These are phyloP conservation scores for Ornithoptera priamus DNA, from an alignment of 2,888 invertebrate genomes.

Conservation along the genomic window DNA sequence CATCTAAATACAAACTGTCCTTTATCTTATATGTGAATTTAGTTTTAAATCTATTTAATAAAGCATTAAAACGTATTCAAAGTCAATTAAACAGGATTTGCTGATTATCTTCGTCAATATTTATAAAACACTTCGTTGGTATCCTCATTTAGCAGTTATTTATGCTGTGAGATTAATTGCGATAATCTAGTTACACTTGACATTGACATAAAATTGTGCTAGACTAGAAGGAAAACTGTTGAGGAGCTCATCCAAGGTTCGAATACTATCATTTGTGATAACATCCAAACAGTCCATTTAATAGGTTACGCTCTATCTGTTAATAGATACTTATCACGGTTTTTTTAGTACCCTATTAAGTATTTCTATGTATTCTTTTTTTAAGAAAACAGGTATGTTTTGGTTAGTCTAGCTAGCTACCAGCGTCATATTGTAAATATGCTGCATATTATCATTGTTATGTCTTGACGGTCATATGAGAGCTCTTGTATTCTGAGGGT, in stretches of 20 bases:
- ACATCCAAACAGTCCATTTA: slow-evolving; percentile 34
- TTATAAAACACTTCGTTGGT: slow-evolving; percentile 8
- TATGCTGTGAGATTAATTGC: slow-evolving; percentile 35
- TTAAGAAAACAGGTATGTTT: too few relatives aligned
- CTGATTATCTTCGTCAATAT: neutral
- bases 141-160: slow-evolving; percentile 19
- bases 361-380: too few relatives aligned
- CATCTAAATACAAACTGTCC: neutral
- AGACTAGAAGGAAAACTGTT: slow-evolving; percentile 61
- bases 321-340: neutral
- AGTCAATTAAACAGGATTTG: neutral
- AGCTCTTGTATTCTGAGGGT: too few relatives aligned
- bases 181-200: slow-evolving; percentile 61
- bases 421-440: too few relatives aligned
- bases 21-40: neutral
- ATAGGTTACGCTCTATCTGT: slow-evolving; percentile 23
- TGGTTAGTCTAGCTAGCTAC: too few relatives aligned
- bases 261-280: slow-evolving; percentile 38
- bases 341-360: neutral
- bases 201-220: slow-evolving; percentile 62
- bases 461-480: too few relatives aligned
- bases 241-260: slow-evolving; percentile 43
- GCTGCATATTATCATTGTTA: too few relatives aligned
- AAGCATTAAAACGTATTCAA: neutral
- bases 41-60: neutral